These are phyloP conservation scores for Holacanthus passer DNA, from an alignment of 2,113 vertebrate genomes.

Conservation along the genomic window DNA sequence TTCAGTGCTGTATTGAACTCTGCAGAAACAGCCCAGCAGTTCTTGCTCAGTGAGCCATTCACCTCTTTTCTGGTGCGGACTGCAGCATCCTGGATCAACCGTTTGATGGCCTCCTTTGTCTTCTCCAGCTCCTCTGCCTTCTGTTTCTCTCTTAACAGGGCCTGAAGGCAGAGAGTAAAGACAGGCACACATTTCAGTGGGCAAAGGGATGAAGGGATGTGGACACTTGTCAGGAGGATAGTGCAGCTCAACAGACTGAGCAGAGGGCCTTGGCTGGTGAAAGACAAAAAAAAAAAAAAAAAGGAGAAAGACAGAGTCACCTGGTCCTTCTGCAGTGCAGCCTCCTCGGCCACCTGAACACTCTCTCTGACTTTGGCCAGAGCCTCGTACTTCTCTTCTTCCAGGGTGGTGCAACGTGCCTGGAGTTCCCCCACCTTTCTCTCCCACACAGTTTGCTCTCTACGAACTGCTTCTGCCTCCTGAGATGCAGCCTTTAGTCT, in stretches of 20 bases:
- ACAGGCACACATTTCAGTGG: conserved; percentile 4
- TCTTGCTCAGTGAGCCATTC: background rate
- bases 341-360: conserved; percentile 92
- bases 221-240: conserved; percentile 8
- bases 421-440: conserved; percentile 88
- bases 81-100: conserved; percentile 87
- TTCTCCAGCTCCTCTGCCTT: conserved; percentile 89
- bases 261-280: background rate
- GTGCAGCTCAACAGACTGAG: background rate
- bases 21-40: background rate
- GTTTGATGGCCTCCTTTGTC: conserved; percentile 88
- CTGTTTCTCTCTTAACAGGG: conserved; percentile 90
- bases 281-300: background rate
- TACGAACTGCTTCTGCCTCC: conserved; percentile 84
- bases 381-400: conserved; percentile 89
- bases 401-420: conserved; percentile 79
- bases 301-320: conserved; percentile 72
- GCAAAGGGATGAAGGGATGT: background rate
- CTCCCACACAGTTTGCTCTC: conserved; percentile 87
- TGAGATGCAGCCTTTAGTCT: conserved; percentile 83
- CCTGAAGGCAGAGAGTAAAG: conserved; percentile 80
- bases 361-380: conserved; percentile 87
- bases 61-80: conserved; percentile 90
- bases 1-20: background rate
- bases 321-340: conserved; percentile 91